Evolutionary conservation across 2,113 vertebrate genomes (phyloP).

Genomic region (Indicator indicator): DNA sequence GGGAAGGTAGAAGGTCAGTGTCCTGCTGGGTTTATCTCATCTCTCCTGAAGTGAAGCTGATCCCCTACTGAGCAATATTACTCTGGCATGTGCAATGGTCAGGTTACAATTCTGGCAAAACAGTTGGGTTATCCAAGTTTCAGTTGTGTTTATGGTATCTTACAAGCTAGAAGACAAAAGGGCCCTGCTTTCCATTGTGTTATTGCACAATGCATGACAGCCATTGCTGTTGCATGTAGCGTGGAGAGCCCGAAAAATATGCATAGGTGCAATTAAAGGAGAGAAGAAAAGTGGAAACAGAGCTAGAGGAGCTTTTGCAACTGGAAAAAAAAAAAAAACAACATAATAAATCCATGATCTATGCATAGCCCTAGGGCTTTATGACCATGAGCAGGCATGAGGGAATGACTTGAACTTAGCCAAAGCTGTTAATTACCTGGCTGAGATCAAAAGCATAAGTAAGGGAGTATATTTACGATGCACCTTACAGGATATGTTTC

Average conservation of each 20-base stretch:
- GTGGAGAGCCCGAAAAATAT: conserved; percentile 34
- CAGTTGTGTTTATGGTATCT: background rate
- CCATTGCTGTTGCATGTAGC: background rate
- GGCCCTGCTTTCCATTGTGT: background rate
- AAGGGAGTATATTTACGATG: conserved; percentile 82
- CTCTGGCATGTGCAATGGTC: background rate
- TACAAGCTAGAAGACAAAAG: background rate
- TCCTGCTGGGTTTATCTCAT: background rate
- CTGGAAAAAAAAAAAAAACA: conserved; percentile 75
- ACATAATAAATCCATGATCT: conserved; percentile 82
- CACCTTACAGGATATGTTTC: conserved; percentile 82
- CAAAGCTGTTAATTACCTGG: conserved; percentile 86
- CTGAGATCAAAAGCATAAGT: conserved; percentile 81
- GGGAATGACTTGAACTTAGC: conserved; percentile 82
- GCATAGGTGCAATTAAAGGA: conserved; percentile 59
- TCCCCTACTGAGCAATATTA: background rate
- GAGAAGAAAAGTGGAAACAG: conserved; percentile 7
- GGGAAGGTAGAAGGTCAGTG: background rate
- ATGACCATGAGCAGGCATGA: conserved; percentile 77
- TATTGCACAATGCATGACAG: background rate
- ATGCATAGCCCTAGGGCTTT: conserved; percentile 73
- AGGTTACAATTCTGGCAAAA: background rate
- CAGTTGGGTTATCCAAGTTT: background rate
- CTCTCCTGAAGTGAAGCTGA: background rate
- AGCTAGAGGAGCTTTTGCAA: conserved; percentile 70